These are phyloP conservation scores for Dendrolimus punctatus DNA, from an alignment of 1,140 invertebrate genomes.

Conservation along the genomic window DNA sequence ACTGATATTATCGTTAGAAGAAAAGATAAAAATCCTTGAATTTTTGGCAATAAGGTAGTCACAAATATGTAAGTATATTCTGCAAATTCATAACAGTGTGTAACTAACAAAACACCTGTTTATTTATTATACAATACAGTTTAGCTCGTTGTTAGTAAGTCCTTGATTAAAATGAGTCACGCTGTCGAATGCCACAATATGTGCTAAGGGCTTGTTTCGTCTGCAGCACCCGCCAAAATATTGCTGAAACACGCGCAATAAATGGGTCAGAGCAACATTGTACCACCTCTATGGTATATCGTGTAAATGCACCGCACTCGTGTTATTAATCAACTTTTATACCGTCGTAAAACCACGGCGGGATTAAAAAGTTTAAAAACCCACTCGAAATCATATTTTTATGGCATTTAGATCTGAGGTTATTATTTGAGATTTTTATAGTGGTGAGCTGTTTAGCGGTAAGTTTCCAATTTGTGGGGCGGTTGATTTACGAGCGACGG, in stretches of 20 bases:
- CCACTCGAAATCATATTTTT: constrained; percentile 60
- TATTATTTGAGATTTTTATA: constrained; percentile 51
- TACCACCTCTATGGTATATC: constrained; percentile 28
- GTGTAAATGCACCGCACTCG: constrained; percentile 31
- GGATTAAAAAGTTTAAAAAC: constrained; percentile 41
- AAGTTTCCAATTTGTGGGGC: constrained; percentile 49
- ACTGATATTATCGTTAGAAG: too few relatives aligned
- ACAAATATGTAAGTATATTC: neutral
- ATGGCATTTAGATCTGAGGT: constrained; percentile 60
- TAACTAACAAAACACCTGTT: too few relatives aligned
- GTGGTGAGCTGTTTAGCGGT: constrained; percentile 37
- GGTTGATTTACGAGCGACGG: constrained; percentile 39
- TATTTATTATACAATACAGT: too few relatives aligned
- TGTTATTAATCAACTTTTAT: constrained; percentile 67
- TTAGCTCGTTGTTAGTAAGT: constrained; percentile 1
- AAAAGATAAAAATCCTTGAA: too few relatives aligned
- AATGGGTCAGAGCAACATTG: constrained; percentile 60
- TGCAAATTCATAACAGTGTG: neutral
- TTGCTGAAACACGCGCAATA: constrained; percentile 25
- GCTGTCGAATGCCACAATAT: neutral
- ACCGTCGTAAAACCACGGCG: constrained; percentile 53
- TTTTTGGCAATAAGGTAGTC: too few relatives aligned
- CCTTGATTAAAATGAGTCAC: constrained; percentile 28
- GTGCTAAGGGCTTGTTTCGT: constrained; percentile 43
- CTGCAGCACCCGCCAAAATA: constrained; percentile 55